phyloP scores from a whole-genome alignment of 2,113 vertebrate genomes.

The Gobiocypris rarus region DNA sequence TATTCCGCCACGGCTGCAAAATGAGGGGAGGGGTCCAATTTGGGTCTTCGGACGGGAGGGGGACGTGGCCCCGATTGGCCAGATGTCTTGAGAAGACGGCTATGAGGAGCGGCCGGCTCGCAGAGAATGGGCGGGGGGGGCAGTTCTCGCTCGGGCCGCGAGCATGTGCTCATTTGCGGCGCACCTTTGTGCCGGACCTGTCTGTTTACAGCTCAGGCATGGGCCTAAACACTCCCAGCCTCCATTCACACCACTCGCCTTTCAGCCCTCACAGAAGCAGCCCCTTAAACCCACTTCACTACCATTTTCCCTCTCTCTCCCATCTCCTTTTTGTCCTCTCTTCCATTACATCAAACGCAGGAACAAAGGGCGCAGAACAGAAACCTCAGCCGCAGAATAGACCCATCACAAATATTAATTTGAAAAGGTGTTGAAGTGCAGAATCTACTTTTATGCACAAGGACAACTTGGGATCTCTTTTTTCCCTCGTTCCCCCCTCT shows the following conservation, averaged over 20 bases:
- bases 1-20: not conserved
- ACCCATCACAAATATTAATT: conserved; percentile 99
- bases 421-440: conserved; percentile 99
- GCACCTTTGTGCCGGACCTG: conserved; percentile 99
- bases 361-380: conserved; percentile 99
- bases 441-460: conserved; percentile 99
- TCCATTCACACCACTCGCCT: conserved; percentile 90
- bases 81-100: conserved; percentile 83
- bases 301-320: conserved; percentile 99
- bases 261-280: conserved; percentile 99
- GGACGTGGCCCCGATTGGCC: conserved; percentile 86
- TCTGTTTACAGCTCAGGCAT: conserved; percentile 99
- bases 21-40: conserved; percentile 49
- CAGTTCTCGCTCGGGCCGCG: conserved; percentile 72
- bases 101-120: conserved; percentile 2
- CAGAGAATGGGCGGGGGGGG: conserved; percentile 51
- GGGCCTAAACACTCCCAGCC: conserved; percentile 97
- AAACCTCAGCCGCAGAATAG: conserved; percentile 98
- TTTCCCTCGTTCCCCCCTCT: conserved; percentile 57
- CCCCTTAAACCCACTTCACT: conserved; percentile 99
- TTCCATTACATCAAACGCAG: conserved; percentile 99
- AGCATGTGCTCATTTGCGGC: conserved; percentile 99
- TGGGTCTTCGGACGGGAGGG: conserved; percentile 78
- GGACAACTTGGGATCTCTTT: conserved; percentile 99
- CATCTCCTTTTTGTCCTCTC: conserved; percentile 99